Percentiles rank a stretch among this genome's conserved stretches.
phyloP scores from a whole-genome alignment of 2,888 invertebrate genomes.

The Dynastes grantii region DNA sequence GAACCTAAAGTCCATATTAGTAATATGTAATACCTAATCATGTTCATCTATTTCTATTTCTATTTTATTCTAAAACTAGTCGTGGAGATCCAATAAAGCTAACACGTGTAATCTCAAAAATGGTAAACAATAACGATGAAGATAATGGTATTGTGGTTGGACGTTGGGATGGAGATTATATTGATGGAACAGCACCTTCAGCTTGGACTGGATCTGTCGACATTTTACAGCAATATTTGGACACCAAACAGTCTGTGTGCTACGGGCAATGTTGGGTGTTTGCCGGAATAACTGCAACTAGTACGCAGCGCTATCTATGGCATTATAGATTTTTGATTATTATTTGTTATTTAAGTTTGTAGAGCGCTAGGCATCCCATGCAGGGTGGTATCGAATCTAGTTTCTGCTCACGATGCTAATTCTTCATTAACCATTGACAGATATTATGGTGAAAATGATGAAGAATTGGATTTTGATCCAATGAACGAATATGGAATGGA shows the following conservation, averaged over 20 bases:
- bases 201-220: slow-evolving; percentile 88
- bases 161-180: slow-evolving; percentile 83
- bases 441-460: slow-evolving; percentile 79
- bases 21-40: neutral
- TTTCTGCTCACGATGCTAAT: slow-evolving; percentile 90
- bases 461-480: slow-evolving; percentile 79
- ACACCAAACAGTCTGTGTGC: slow-evolving; percentile 77
- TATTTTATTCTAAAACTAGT: slow-evolving; percentile 53
- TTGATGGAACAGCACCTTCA: slow-evolving; percentile 82
- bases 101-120: slow-evolving; percentile 80
- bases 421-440: slow-evolving; percentile 85
- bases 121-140: slow-evolving; percentile 81
- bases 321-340: neutral
- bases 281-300: slow-evolving; percentile 85
- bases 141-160: slow-evolving; percentile 84
- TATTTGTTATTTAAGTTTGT: slow-evolving; percentile 74
- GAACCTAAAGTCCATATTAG: neutral
- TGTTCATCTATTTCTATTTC: neutral
- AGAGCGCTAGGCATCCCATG: slow-evolving; percentile 87
- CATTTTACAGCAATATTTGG: slow-evolving; percentile 81
- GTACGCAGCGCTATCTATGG: slow-evolving; percentile 69
- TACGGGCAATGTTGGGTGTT: slow-evolving; percentile 94
- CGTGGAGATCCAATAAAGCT: slow-evolving; percentile 83
- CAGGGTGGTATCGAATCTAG: slow-evolving; percentile 86
- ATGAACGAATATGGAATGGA: slow-evolving; percentile 80